Percentiles rank a stretch among this genome's conserved stretches.
Conservation (phyloP, 2,113 vertebrate genomes). For the Collichthys lucidus region DNA sequence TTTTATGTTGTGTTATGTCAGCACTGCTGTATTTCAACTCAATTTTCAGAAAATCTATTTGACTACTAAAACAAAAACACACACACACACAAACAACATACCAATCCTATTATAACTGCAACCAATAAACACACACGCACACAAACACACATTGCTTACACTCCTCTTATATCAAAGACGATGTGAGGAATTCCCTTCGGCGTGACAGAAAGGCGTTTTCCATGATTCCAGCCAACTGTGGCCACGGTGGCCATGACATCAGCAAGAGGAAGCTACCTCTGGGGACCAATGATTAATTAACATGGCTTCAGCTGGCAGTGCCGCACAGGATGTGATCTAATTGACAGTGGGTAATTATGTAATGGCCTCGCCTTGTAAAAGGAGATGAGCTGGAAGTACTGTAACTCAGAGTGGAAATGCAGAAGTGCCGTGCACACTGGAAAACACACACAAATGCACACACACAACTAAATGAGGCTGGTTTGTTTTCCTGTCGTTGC, state of each 20-base stretch:
- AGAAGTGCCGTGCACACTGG: neutral
- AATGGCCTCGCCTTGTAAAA: constrained; percentile 76
- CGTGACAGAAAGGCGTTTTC: constrained; percentile 44
- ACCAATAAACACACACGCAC: neutral
- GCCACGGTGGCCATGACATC: constrained; percentile 59
- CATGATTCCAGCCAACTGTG: constrained; percentile 29
- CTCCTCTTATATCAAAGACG: neutral
- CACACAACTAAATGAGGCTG: constrained; percentile 34
- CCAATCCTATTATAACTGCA: neutral
- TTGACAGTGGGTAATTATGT: constrained; percentile 77
- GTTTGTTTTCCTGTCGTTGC: constrained; percentile 56
- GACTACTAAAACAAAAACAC: neutral
- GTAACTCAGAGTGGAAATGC: constrained; percentile 60
- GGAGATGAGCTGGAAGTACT: constrained; percentile 73
- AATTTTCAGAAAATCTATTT: neutral
- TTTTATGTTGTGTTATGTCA: too few relatives aligned
- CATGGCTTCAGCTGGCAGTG: constrained; percentile 66
- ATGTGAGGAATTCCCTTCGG: constrained; percentile 46
- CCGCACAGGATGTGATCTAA: constrained; percentile 76
- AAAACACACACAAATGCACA: constrained; percentile 6
- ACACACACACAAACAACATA: neutral
- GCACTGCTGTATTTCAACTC: neutral
- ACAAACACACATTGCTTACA: neutral
- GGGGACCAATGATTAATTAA: constrained; percentile 78
- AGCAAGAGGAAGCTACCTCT: constrained; percentile 52